Evolutionary conservation across 2,888 invertebrate species (phyloP).

Genomic region (Amblyjoppa fuscipennis): DNA sequence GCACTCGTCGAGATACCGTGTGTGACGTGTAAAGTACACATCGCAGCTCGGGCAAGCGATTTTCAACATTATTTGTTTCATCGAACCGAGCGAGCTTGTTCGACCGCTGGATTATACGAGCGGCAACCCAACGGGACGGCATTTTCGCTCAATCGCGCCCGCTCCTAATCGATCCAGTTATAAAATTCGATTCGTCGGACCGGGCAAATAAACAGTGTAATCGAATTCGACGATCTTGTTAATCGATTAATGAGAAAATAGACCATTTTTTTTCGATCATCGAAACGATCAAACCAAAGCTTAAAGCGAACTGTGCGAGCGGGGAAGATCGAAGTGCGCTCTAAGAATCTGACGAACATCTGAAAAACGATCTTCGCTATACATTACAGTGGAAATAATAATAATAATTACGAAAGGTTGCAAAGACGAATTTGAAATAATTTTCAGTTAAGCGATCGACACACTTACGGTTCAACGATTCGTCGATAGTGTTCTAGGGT

Average conservation of each 20-base stretch:
- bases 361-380: not conserved
- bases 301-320: not conserved
- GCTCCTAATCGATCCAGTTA: slow-evolving; percentile 21
- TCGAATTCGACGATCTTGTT: slow-evolving; percentile 10
- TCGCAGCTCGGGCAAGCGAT: not conserved
- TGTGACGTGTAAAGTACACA: slow-evolving; percentile 1
- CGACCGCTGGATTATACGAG: slow-evolving; percentile 25
- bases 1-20: slow-evolving; percentile 1
- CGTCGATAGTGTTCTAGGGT: slow-evolving; percentile 29
- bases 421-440: slow-evolving; percentile 5
- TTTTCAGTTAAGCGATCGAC: slow-evolving; percentile 44
- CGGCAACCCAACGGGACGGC: slow-evolving; percentile 13
- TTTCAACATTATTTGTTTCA: slow-evolving; percentile 52
- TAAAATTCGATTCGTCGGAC: slow-evolving; percentile 29
- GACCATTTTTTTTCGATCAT: slow-evolving; percentile 10
- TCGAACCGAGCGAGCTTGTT: slow-evolving; percentile 43
- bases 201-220: slow-evolving; percentile 25
- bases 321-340: not conserved
- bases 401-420: not conserved
- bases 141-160: slow-evolving; percentile 23
- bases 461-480: slow-evolving; percentile 25
- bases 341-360: not conserved
- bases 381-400: not conserved
- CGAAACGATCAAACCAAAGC: slow-evolving; percentile 13
- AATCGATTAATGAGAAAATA: not conserved